Evolutionary conservation across 2,888 invertebrate species (phyloP), one percentile per base, ranked within the genome.

Genomic region (Epinotia nisella): DNA sequence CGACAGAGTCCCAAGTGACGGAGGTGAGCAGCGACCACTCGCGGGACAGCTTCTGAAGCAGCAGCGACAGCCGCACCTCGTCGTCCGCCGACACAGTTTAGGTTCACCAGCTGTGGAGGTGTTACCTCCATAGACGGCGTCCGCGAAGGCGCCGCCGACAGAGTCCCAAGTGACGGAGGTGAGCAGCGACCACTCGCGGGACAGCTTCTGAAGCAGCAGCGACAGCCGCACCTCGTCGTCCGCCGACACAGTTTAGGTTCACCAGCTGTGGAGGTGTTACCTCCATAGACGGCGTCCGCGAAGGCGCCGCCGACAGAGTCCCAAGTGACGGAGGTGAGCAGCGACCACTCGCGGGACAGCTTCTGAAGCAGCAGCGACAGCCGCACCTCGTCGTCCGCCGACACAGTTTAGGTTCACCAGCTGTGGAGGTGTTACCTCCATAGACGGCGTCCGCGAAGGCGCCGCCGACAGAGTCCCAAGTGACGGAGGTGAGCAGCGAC

Each of bases 1-100:
- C 96, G 55, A 96, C 94, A 29, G 94, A 93, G 82, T 96, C 24
- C 96, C 96, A 96, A 0, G 96, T 96, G 77, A 96, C 94, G 60
- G 96, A 96, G 79, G 95, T 96, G 76, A 96, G 92, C 41, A 96
- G 93, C 49, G 96, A 95, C 96, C 96, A 96, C 89, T 96, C 96
- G 60, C 96, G 91, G 35, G 96, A 96, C 73, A 95, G 85, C 89
- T 96, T 96, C 88, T 96, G 95, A 76, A 96, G 94, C 80, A 95
- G 95, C 76, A 96, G 93, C 82, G 95, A 95, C 78, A 96, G 90
- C 69, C 96, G 94, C 60, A 95, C 94, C 74, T 11, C 11, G 10
- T 29, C 2, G n/a, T n/a, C n/a, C n/a, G n/a, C n/a, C n/a, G n/a
- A n/a, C n/a, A n/a, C n/a, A n/a, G n/a, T n/a, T n/a, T n/a, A n/a